A percentile compares a stretch with the other conserved stretches of the same genome.
Conservation (phyloP, 2,888 invertebrate genomes). For the Synergus umbraculus region DNA sequence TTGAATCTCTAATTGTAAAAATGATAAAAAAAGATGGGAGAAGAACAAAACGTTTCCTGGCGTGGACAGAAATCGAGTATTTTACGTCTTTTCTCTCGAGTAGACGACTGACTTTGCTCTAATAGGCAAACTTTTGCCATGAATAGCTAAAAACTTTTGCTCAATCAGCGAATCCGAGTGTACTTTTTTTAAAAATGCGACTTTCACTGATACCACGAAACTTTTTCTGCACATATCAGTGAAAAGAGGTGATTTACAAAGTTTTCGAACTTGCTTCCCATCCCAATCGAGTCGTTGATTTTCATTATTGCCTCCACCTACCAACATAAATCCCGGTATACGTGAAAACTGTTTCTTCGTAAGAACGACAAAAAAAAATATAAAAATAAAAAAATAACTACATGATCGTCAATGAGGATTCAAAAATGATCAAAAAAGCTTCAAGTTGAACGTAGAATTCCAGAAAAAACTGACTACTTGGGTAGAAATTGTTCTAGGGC, state of each 20-base stretch:
- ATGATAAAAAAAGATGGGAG: background rate
- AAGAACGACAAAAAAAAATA: constrained; percentile 11
- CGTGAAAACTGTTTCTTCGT: background rate
- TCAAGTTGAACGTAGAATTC: background rate
- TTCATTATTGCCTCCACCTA: constrained; percentile 26
- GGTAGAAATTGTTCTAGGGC: too few species aligned
- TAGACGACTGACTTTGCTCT: constrained; percentile 41
- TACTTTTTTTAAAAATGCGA: constrained; percentile 26
- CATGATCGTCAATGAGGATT: constrained; percentile 5
- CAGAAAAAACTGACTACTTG: background rate
- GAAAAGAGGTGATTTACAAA: constrained; percentile 41
- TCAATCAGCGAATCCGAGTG: constrained; percentile 38
- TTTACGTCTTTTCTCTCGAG: constrained; percentile 36
- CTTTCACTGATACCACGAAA: constrained; percentile 38
- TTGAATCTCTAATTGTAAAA: constrained; percentile 26
- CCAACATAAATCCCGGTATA: constrained; percentile 6
- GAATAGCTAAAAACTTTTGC: constrained; percentile 38
- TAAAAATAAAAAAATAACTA: background rate
- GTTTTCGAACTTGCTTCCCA: constrained; percentile 30
- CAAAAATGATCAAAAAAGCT: background rate
- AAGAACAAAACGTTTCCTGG: constrained; percentile 19
- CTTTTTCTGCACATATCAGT: constrained; percentile 36
- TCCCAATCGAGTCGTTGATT: constrained; percentile 35
- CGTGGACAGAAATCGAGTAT: constrained; percentile 31
- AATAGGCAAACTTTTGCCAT: constrained; percentile 39